Evolutionary conservation across 2,888 invertebrate species (phyloP), one percentile per base, ranked within the genome.

Genomic region (Nephrocerus scutellatus): DNA sequence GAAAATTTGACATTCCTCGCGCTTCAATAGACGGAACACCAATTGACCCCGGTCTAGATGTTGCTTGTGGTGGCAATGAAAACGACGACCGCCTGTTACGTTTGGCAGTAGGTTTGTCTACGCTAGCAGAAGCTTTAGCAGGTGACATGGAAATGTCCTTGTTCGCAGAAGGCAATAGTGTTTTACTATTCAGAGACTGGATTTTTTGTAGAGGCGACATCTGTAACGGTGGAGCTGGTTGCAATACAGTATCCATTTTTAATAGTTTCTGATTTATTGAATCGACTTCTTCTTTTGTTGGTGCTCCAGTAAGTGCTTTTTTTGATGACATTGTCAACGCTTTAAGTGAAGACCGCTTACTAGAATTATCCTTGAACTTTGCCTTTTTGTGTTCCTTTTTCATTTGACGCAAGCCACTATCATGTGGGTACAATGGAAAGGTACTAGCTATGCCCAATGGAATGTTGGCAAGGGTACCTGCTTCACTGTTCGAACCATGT

Each of bases 201-300:
- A n/a, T 6, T 26, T 6, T 6, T 26, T 26, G n/a, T 6, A 6
- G 19, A 19, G 3, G 7, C 18, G 7, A 19, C 7, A 23, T 6
- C 14, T 66, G 53, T 46, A 34, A 51, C 50, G 60, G 57, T 60
- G 50, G 51, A 9, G 54, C 46, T 7, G 55, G 42, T 20, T 54
- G 52, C n/a, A 56, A 37, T 23, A 58, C 50, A 5, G 55, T 58
- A 26, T 58, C 56, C 52, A 56, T 56, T 68, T 66, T 73, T 73
- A 64, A 71, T 63, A 66, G 70, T 55, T 50, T 68, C 56, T 56
- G 71, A 66, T 50, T 70, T 21, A 57, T 53, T 4, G 52, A 51
- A 32, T 49, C 52, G 1, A 57, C 52, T 44, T 57, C 55, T 34
- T 56, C 57, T 16, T 46, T 54, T 5, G 54, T 51, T 8, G 54